Evolutionary conservation across 1,140 invertebrate species (phyloP), one percentile per base, ranked within the genome.

Genomic region (Lepidotrigona ventralis): DNA sequence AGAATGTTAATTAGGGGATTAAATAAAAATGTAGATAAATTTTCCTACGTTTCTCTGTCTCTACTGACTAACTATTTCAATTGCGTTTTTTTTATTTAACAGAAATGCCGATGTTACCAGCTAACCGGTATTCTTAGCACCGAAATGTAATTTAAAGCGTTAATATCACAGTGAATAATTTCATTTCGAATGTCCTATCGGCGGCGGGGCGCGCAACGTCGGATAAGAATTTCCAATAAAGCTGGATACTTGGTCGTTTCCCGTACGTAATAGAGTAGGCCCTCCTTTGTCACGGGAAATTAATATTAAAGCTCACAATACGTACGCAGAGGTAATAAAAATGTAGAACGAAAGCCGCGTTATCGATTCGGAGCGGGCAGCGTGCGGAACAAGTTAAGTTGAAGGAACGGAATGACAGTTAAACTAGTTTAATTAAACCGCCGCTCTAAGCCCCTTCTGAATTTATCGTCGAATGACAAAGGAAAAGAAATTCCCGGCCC

Each of bases 351-450:
- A 17, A 73, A 64, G 53, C 39, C 53, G 68, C 71, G 56, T 75
- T 54, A 88, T 88, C 84, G 86, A 88, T 88, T 80, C 63, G 33
- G 56, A 64, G 51, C 53, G 63, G 39, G 60, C 60, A 58, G 56
- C 66, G 68, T 72, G 33, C 33, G 79, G 58, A 84, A 33, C 72
- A 79, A 74, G 39, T 56, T 60, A 87, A 86, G 63, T 79, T 68
- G 70, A 83, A 81, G 64, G 75, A 73, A 83, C 63, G 80, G 70
- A 84, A 79, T 85, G 88, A 88, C 81, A 86, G 79, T 81, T 86
- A 86, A 88, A 86, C 88, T 86, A 87, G 90, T 92, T 92, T 91
- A 91, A 92, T 92, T 91, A 92, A 92, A 91, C 89, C 90, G 86
- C 87, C 72, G 82, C 82, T 77, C 79, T 88, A 89, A 91, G 89